A percentile compares a stretch with the other conserved stretches of the same genome.
These are phyloP conservation scores for Amblyopsis hoosieri DNA, from an alignment of 2,797 vertebrate species.

Conservation along the genomic window DNA sequence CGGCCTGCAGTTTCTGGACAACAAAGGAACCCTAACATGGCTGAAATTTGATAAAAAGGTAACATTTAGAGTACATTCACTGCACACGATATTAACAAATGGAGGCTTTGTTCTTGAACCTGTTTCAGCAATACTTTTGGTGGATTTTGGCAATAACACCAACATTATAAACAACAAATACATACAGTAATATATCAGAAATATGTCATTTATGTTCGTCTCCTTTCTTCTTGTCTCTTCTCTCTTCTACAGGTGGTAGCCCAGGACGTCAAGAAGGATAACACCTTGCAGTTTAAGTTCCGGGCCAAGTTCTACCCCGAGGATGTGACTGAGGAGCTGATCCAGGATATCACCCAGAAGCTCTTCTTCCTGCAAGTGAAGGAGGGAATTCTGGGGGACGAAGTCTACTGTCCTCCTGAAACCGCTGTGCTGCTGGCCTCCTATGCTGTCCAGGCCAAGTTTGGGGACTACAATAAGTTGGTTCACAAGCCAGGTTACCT, in stretches of 20 bases:
- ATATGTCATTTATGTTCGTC: background rate
- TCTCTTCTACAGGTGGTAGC: conserved; percentile 80
- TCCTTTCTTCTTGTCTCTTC: conserved; percentile 3
- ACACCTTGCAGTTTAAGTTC: conserved; percentile 91
- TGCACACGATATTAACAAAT: background rate
- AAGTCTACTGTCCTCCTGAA: conserved; percentile 94
- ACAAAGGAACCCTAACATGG: conserved; percentile 89
- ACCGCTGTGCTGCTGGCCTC: conserved; percentile 93
- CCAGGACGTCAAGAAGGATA: conserved; percentile 91
- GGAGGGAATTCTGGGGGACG: conserved; percentile 86
- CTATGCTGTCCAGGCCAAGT: conserved; percentile 93
- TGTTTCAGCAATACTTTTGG: background rate
- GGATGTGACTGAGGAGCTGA: conserved; percentile 92
- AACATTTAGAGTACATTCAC: conserved; percentile 18
- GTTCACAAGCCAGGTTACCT: conserved; percentile 85
- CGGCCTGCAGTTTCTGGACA: conserved; percentile 91
- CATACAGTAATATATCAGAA: background rate
- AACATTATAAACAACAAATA: background rate
- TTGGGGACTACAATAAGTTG: conserved; percentile 83
- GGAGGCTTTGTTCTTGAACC: background rate
- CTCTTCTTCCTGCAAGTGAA: conserved; percentile 96
- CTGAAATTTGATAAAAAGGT: conserved; percentile 95
- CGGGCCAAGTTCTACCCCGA: conserved; percentile 93
- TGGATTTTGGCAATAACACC: background rate
- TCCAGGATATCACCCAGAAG: conserved; percentile 95